Conservation (phyloP, 1,140 invertebrate species). For the Cydia amplana region DNA sequence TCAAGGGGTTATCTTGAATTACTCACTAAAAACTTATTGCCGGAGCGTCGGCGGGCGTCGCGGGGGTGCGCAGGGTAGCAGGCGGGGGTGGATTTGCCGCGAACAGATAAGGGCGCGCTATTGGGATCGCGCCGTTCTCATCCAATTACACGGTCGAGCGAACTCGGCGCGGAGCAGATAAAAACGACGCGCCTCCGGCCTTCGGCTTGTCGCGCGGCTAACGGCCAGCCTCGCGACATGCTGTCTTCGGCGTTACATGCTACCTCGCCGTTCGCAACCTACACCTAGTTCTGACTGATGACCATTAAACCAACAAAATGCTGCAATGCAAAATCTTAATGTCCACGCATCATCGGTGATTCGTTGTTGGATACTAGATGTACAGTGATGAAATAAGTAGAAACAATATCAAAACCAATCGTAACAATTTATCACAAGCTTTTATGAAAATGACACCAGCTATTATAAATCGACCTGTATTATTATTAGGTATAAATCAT, state of each 20-base stretch:
- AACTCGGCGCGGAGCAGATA: constrained; percentile 63
- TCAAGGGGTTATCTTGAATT: constrained; percentile 79
- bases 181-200: constrained; percentile 71
- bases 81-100: constrained; percentile 69
- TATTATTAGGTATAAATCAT: too few species aligned
- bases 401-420: too few species aligned
- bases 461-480: too few species aligned
- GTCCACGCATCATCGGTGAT: too few species aligned
- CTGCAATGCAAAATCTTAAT: too few species aligned
- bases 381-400: too few species aligned
- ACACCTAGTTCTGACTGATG: too few species aligned
- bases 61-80: constrained; percentile 41
- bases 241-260: constrained; percentile 44
- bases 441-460: too few species aligned
- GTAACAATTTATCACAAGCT: too few species aligned
- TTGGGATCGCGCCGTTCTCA: constrained; percentile 77
- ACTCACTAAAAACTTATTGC: constrained; percentile 80
- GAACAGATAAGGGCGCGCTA: constrained; percentile 78
- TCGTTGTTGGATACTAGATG: too few species aligned
- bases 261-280: constrained; percentile 32
- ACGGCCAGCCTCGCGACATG: constrained; percentile 71
- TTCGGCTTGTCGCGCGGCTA: constrained; percentile 74
- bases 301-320: too few species aligned
- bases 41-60: constrained; percentile 47
- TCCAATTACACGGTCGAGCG: constrained; percentile 80